Conservation (phyloP, 2,797 vertebrate species). For the Microcaecilia unicolor region DNA sequence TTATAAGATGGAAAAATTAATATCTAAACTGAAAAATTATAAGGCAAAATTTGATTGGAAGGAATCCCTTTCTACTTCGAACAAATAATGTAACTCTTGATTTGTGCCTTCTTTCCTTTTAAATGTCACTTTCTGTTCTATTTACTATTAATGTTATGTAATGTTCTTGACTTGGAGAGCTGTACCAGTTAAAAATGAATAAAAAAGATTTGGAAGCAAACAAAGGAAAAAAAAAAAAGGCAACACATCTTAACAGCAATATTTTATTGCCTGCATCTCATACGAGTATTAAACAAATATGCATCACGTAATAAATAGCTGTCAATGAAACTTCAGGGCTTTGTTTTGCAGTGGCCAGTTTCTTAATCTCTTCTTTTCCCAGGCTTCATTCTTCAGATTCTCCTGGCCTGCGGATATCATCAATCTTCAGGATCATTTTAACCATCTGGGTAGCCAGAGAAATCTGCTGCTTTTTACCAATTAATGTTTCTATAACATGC, state of each 20-base stretch:
- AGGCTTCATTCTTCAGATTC: constrained; percentile 76
- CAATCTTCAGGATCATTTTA: constrained; percentile 97
- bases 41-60: too few species aligned
- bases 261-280: constrained; percentile 60
- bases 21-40: too few species aligned
- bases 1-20: too few species aligned
- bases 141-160: too few species aligned
- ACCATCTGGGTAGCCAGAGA: constrained; percentile 89
- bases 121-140: too few species aligned
- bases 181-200: too few species aligned
- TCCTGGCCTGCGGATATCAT: constrained; percentile 88
- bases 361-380: neutral
- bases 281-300: constrained; percentile 35
- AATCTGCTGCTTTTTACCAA: constrained; percentile 97
- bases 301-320: constrained; percentile 74
- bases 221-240: too few species aligned
- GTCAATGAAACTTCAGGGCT: constrained; percentile 27
- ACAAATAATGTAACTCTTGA: too few species aligned
- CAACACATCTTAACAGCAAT: constrained; percentile 25
- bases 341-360: constrained; percentile 10
- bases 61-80: too few species aligned
- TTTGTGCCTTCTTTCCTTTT: too few species aligned
- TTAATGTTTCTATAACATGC: constrained; percentile 93
- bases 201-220: too few species aligned
- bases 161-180: too few species aligned